Evolutionary conservation across 2,888 invertebrate species (phyloP).

Genomic region (Noctua fimbriata): DNA sequence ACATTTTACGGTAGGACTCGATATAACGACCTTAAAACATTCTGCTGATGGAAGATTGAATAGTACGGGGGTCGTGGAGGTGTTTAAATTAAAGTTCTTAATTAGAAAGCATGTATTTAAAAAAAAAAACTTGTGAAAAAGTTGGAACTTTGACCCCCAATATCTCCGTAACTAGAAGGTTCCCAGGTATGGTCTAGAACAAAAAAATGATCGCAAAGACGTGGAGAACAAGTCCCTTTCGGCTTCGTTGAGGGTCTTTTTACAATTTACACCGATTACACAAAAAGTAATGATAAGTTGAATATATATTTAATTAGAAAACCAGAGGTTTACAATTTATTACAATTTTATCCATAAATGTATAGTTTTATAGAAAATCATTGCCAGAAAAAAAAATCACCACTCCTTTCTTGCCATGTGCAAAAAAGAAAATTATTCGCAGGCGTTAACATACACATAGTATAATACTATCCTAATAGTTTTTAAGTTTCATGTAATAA

Average conservation of each 20-base stretch:
- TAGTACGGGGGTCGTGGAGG: too few species aligned
- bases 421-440: not conserved
- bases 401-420: not conserved
- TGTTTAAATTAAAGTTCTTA: too few species aligned
- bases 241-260: not conserved
- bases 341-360: not conserved
- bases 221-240: not conserved
- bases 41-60: too few species aligned
- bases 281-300: not conserved
- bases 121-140: too few species aligned
- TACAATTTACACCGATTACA: too few species aligned
- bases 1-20: too few species aligned
- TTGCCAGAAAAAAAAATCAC: not conserved
- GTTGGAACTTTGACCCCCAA: too few species aligned
- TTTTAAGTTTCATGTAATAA: not conserved
- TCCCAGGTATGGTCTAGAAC: too few species aligned
- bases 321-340: not conserved
- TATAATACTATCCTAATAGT: not conserved
- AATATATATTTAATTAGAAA: not conserved
- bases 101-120: too few species aligned
- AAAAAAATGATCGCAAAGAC: not conserved
- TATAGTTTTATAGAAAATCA: conserved; percentile 11
- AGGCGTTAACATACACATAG: not conserved
- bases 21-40: too few species aligned
- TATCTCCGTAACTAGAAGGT: too few species aligned